These are phyloP conservation scores for Aselliscus stoliczkanus DNA, from an alignment of 2,797 vertebrate genomes.

Conservation along the genomic window DNA sequence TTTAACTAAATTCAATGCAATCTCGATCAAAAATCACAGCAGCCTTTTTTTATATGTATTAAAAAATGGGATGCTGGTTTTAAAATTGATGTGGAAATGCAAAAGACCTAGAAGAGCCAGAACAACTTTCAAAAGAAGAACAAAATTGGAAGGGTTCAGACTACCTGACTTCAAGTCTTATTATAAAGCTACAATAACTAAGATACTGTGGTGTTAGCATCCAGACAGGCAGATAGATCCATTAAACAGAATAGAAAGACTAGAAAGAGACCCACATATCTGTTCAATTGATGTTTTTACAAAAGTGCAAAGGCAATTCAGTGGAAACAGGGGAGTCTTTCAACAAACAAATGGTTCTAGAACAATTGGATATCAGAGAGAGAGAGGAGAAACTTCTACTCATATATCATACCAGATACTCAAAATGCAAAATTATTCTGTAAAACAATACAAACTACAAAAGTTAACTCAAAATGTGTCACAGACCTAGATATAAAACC, in stretches of 20 bases:
- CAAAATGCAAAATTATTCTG: not conserved
- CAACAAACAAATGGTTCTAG: not conserved
- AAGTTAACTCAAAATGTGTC: not conserved
- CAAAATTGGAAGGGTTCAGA: not conserved
- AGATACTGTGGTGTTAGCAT: not conserved
- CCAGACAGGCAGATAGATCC: not conserved
- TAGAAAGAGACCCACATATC: not conserved
- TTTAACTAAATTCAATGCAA: not conserved
- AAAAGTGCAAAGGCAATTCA: not conserved
- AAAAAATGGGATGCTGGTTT: not conserved
- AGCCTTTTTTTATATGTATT: not conserved
- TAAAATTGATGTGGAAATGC: not conserved
- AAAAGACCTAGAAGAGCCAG: not conserved
- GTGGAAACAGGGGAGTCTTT: not conserved
- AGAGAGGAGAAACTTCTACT: not conserved
- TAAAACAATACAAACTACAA: slow-evolving; percentile 16
- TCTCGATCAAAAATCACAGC: not conserved
- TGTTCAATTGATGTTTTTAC: not conserved
- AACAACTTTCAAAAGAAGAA: not conserved
- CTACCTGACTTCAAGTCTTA: not conserved
- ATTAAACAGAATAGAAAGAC: not conserved
- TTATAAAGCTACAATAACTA: not conserved
- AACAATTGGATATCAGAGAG: not conserved
- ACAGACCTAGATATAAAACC: not conserved
- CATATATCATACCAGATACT: not conserved